Conservation (phyloP, 2,113 vertebrate genomes). For the Panurus biarmicus region DNA sequence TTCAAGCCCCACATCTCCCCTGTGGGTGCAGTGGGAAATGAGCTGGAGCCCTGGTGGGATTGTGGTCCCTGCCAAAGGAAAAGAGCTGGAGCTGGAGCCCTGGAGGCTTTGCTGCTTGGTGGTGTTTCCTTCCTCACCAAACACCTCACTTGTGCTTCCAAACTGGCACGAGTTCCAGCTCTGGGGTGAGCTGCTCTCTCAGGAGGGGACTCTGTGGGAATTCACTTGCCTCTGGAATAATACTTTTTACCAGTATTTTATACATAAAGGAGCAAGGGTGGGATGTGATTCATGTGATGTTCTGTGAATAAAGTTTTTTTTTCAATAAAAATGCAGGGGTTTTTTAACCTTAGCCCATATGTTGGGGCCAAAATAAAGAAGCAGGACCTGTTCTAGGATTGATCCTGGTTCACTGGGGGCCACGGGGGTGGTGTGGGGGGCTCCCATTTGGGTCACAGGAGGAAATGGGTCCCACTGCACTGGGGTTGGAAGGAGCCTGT, state of each 20-base stretch:
- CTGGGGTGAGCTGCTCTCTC: background rate
- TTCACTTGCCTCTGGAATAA: background rate
- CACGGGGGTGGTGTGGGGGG: background rate
- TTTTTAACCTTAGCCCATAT: background rate
- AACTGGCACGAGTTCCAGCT: background rate
- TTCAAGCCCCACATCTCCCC: background rate
- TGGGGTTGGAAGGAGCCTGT: background rate
- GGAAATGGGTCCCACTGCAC: background rate
- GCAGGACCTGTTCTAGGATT: background rate
- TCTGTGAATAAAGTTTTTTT: constrained; percentile 11
- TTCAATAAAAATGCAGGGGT: background rate
- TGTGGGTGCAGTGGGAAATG: background rate
- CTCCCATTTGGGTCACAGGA: too few relatives aligned
- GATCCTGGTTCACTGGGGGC: background rate
- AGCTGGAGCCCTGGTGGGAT: background rate
- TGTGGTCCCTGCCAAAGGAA: background rate
- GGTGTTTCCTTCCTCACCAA: background rate
- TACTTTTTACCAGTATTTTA: background rate
- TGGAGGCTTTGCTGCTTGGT: background rate
- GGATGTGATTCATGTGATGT: background rate
- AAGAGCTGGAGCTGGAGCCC: background rate
- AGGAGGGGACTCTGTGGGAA: background rate
- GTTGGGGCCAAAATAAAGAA: background rate
- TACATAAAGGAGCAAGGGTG: background rate
- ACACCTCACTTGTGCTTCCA: background rate